Conservation (phyloP, 1,140 invertebrate genomes). For the Camponotus pennsylvanicus region DNA sequence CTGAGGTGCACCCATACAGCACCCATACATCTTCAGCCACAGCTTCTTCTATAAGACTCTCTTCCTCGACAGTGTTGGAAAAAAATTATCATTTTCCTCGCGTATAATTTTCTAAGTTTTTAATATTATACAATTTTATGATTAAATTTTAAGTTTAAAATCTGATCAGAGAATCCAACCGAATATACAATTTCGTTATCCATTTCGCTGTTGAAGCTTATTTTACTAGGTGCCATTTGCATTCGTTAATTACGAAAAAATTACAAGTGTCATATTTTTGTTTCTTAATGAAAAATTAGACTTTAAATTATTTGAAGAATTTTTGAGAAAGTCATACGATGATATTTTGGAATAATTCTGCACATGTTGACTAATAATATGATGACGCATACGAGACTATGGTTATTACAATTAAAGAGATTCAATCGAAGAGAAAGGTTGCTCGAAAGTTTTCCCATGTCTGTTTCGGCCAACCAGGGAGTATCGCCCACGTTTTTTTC, state of each 20-base stretch:
- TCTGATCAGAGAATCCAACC: neutral
- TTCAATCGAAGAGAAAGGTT: neutral
- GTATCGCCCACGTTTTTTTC: slow-evolving; percentile 31
- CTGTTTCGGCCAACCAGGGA: slow-evolving; percentile 32
- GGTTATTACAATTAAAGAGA: neutral
- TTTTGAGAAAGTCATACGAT: neutral
- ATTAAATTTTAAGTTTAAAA: neutral
- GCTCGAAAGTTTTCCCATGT: neutral
- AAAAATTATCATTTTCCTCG: neutral
- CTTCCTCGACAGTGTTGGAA: neutral
- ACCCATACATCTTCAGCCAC: neutral
- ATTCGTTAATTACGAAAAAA: neutral
- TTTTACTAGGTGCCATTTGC: neutral
- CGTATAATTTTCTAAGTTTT: neutral
- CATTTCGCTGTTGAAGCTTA: neutral
- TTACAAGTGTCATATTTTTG: neutral
- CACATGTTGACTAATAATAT: neutral
- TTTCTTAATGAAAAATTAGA: neutral
- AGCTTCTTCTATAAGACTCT: neutral
- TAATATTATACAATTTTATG: neutral
- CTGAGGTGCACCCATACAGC: slow-evolving; percentile 15
- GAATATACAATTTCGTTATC: neutral
- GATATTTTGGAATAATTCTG: neutral
- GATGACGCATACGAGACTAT: neutral
- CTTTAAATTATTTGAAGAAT: neutral